Conservation (phyloP, 2,888 invertebrate genomes). For the Brenthis ino region DNA sequence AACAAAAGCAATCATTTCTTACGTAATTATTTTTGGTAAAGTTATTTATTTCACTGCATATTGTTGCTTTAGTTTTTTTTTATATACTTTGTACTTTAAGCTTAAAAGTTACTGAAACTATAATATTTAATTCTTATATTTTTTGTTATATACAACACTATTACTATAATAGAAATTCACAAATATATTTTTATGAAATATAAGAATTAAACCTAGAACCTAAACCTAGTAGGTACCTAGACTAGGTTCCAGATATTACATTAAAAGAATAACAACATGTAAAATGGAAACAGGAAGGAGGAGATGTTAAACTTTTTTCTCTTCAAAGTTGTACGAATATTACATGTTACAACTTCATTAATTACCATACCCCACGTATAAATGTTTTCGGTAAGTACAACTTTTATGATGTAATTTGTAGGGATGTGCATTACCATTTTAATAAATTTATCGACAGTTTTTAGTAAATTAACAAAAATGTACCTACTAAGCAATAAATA, state of each 20-base stretch:
- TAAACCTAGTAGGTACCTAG: no score
- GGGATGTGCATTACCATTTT: conserved; percentile 1
- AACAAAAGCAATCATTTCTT: conserved; percentile 43
- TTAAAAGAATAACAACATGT: no score
- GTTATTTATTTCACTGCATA: background rate
- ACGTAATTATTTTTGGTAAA: conserved; percentile 19
- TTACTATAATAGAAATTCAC: no score
- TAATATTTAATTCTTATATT: no score
- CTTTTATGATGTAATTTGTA: conserved; percentile 11
- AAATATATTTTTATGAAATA: no score
- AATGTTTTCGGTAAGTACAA: conserved; percentile 16
- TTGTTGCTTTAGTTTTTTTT: background rate
- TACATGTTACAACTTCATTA: conserved; percentile 14
- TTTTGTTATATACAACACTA: no score
- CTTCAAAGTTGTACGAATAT: conserved; percentile 1
- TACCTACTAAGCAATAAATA: no score
- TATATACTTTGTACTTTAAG: background rate
- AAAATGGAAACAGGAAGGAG: background rate
- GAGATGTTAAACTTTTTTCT: background rate
- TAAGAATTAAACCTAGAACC: no score
- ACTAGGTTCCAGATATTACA: no score
- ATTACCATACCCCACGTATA: conserved; percentile 15
- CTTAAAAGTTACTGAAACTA: background rate
- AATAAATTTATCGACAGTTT: background rate
- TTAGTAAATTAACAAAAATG: background rate